Evolutionary conservation across 2,888 invertebrate species (phyloP).

Genomic region (Epinotia brunnichana): DNA sequence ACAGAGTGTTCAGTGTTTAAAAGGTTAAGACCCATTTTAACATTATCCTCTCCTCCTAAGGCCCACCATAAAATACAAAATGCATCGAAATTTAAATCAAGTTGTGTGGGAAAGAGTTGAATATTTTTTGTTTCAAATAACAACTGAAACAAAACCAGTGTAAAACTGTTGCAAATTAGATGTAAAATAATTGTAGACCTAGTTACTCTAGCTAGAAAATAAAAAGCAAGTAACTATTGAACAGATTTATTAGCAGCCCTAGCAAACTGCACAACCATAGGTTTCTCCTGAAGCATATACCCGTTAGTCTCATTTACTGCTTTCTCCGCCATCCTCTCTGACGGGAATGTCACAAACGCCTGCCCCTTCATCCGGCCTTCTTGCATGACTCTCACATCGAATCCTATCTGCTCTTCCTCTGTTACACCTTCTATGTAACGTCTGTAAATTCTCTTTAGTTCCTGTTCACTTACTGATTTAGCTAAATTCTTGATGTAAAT

Average conservation of each 20-base stretch:
- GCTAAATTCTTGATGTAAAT: conserved; percentile 96
- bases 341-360: conserved; percentile 94
- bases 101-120: too few relatives aligned
- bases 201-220: too few relatives aligned
- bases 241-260: conserved; percentile 74
- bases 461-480: conserved; percentile 89
- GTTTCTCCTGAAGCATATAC: conserved; percentile 92
- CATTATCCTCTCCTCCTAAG: too few relatives aligned
- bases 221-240: conserved; percentile 21
- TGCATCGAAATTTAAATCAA: too few relatives aligned
- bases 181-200: too few relatives aligned
- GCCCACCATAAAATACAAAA: too few relatives aligned
- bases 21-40: too few relatives aligned
- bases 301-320: conserved; percentile 95
- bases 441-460: conserved; percentile 90
- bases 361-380: conserved; percentile 98
- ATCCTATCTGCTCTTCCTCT: conserved; percentile 75
- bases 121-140: too few relatives aligned
- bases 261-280: conserved; percentile 95
- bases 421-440: conserved; percentile 82
- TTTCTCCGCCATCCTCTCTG: conserved; percentile 86
- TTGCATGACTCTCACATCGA: conserved; percentile 93
- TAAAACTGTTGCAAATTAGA: too few relatives aligned
- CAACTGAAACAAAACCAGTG: too few relatives aligned
- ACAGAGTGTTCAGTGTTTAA: too few relatives aligned